These are phyloP conservation scores for Zoanthus sansibaricus DNA, from an alignment of 92 coral and sea anemone genomes.

Conservation along the genomic window DNA sequence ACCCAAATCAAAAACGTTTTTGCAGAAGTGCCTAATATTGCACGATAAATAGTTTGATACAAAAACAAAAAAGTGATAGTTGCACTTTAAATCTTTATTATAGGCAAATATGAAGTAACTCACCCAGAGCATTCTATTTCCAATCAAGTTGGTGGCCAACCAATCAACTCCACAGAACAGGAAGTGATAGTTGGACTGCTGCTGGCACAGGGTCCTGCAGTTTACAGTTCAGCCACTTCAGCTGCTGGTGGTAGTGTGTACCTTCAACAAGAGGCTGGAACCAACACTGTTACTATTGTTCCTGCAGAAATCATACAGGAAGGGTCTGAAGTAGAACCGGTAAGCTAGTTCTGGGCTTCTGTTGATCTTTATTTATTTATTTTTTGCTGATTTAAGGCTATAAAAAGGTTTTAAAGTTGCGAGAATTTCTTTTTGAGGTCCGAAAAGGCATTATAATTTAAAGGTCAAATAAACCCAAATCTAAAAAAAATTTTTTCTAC, in stretches of 20 bases:
- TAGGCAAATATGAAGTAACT: background rate
- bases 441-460: too few species aligned
- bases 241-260: constrained; percentile 56
- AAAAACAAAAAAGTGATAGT: too few species aligned
- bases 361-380: too few species aligned
- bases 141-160: constrained; percentile 81
- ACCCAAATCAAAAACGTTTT: too few species aligned
- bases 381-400: too few species aligned
- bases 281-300: constrained; percentile 87
- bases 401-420: too few species aligned
- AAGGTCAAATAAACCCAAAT: too few species aligned
- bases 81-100: background rate
- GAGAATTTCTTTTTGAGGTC: too few species aligned
- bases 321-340: constrained; percentile 48
- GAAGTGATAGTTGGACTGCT: constrained; percentile 81
- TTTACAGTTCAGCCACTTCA: constrained; percentile 63
- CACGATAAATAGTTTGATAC: too few species aligned
- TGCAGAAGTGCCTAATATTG: too few species aligned
- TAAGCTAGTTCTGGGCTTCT: constrained; percentile 2
- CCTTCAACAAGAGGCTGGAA: constrained; percentile 61
- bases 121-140: constrained; percentile 15
- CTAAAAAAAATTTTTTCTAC: too few species aligned
- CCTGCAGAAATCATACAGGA: constrained; percentile 80
- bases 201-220: constrained; percentile 79
- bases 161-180: constrained; percentile 88